A percentile compares a stretch with the other conserved stretches of the same genome.
Conservation (phyloP, 2,888 invertebrate species). For the Ectropis crepuscularia region DNA sequence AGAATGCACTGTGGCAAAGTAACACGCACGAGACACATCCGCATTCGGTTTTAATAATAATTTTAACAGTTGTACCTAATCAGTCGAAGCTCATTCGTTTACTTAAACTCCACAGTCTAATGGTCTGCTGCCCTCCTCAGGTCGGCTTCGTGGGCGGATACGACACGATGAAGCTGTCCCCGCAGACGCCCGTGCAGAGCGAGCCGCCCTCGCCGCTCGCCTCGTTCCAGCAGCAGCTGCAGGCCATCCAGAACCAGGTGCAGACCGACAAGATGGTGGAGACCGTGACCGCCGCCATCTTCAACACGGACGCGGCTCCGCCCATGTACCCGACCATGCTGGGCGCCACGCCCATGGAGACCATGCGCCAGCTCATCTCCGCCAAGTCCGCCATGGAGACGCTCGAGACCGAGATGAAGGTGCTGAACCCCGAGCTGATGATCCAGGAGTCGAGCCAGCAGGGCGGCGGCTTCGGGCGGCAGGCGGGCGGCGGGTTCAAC, state of each 20-base stretch:
- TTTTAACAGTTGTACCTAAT: slow-evolving; percentile 1
- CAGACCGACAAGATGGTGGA: slow-evolving; percentile 83
- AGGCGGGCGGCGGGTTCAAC: slow-evolving; percentile 62
- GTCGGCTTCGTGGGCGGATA: slow-evolving; percentile 69
- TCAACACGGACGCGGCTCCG: slow-evolving; percentile 71
- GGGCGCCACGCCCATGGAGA: slow-evolving; percentile 58
- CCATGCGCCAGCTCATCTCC: slow-evolving; percentile 69
- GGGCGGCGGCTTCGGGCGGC: slow-evolving; percentile 56
- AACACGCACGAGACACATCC: too few relatives aligned
- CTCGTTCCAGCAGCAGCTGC: slow-evolving; percentile 77
- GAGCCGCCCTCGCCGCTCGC: slow-evolving; percentile 70
- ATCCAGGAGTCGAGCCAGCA: slow-evolving; percentile 55
- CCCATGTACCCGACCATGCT: slow-evolving; percentile 69
- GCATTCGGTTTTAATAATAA: not conserved
- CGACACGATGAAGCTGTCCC: slow-evolving; percentile 84
- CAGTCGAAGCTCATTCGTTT: not conserved
- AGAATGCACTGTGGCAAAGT: too few relatives aligned
- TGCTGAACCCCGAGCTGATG: slow-evolving; percentile 65
- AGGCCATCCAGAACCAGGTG: slow-evolving; percentile 78
- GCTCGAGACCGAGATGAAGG: slow-evolving; percentile 66
- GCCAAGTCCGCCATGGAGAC: slow-evolving; percentile 57
- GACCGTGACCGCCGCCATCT: slow-evolving; percentile 79
- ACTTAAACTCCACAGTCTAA: slow-evolving; percentile 1
- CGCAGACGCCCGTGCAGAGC: slow-evolving; percentile 63
- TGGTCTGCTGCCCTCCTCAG: slow-evolving; percentile 45